Percentiles rank a stretch among this genome's conserved stretches.
These are phyloP conservation scores for Himalopsyche japonica DNA, from an alignment of 2,888 invertebrate species.

Conservation along the genomic window DNA sequence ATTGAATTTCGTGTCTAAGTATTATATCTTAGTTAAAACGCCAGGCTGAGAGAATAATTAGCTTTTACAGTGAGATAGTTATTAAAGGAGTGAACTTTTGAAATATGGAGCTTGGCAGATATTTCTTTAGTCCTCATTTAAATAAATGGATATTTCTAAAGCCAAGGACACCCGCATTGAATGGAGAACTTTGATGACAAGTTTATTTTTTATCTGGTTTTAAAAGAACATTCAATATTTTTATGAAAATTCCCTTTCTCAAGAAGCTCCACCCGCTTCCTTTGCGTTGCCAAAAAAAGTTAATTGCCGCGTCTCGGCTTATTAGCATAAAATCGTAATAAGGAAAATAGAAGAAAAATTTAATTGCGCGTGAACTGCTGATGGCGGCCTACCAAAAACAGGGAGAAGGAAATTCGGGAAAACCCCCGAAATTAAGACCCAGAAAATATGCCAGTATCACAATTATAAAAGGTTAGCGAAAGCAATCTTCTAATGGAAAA, in stretches of 20 bases:
- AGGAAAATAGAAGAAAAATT: constrained; percentile 35
- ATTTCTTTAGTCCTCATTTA: neutral
- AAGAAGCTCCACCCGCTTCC: neutral
- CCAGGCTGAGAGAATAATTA: no score
- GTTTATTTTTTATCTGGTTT: neutral
- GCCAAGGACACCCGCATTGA: neutral
- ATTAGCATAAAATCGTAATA: constrained; percentile 32
- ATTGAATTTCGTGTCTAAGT: no score
- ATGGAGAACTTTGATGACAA: neutral
- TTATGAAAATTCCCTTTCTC: neutral
- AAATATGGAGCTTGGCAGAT: neutral
- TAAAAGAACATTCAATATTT: neutral
- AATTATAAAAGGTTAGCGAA: constrained; percentile 24
- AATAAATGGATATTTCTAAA: neutral
- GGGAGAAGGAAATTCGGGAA: constrained; percentile 10
- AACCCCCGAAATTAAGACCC: constrained; percentile 18
- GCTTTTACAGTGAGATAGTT: no score
- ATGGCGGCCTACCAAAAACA: constrained; percentile 13
- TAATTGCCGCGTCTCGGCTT: constrained; percentile 35
- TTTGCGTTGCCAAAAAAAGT: constrained; percentile 8
- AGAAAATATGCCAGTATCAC: constrained; percentile 29
- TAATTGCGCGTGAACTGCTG: constrained; percentile 34
- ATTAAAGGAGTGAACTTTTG: no score
- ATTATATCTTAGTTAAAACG: no score
- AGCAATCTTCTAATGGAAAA: constrained; percentile 30